Conservation (phyloP, 1,140 invertebrate genomes). For the Drosophila busckii region DNA sequence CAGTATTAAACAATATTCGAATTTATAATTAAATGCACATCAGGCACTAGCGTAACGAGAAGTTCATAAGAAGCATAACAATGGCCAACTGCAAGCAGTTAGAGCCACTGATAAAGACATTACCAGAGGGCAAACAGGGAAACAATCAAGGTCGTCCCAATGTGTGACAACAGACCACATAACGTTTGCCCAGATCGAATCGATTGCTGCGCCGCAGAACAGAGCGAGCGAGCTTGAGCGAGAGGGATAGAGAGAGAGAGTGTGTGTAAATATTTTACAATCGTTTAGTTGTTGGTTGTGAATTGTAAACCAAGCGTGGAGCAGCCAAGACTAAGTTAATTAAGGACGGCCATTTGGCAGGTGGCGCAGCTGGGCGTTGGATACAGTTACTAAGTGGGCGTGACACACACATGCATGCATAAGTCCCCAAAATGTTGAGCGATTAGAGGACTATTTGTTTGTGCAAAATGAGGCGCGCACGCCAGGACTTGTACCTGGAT, state of each 20-base stretch:
- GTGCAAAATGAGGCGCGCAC: slow-evolving; percentile 13
- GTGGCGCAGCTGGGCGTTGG: slow-evolving; percentile 14
- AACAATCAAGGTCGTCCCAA: slow-evolving; percentile 62
- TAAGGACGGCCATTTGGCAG: slow-evolving; percentile 23
- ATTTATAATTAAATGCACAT: slow-evolving; percentile 46
- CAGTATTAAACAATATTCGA: no score
- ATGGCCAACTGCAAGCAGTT: not conserved
- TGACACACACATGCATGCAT: not conserved
- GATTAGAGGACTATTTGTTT: slow-evolving; percentile 33
- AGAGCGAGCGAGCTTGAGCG: slow-evolving; percentile 1
- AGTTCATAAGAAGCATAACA: not conserved
- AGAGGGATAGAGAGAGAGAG: slow-evolving; percentile 9
- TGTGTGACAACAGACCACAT: slow-evolving; percentile 54
- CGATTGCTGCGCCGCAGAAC: slow-evolving; percentile 40
- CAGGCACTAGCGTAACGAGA: slow-evolving; percentile 28
- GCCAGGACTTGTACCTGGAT: not conserved
- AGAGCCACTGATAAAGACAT: slow-evolving; percentile 54
- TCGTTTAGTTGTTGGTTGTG: slow-evolving; percentile 10
- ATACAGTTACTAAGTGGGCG: not conserved
- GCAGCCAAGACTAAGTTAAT: slow-evolving; percentile 38
- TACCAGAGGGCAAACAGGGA: slow-evolving; percentile 25
- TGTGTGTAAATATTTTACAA: slow-evolving; percentile 7
- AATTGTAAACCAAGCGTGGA: slow-evolving; percentile 23
- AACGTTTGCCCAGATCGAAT: slow-evolving; percentile 60
- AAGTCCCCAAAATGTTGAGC: no score